Evolutionary conservation across 2,888 invertebrate species (phyloP).

Genomic region (Leucozona laternaria): DNA sequence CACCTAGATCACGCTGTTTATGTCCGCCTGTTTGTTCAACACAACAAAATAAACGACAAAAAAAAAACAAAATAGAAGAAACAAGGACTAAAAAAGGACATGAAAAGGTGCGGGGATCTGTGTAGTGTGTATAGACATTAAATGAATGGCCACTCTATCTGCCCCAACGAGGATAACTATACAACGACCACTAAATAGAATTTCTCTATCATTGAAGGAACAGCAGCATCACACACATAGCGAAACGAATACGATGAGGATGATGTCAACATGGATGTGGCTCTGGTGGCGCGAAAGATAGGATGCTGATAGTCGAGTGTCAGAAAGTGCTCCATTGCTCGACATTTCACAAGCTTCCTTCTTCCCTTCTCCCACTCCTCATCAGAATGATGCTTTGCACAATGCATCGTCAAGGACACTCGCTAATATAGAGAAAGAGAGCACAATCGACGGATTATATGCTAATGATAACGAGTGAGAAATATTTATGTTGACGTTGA

Average conservation of each 20-base stretch:
- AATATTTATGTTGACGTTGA: conserved; percentile 2
- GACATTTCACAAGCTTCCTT: background rate
- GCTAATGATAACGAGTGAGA: conserved; percentile 64
- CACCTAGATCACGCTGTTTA: conserved; percentile 42
- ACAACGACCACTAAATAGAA: conserved; percentile 32
- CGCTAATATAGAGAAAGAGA: conserved; percentile 12
- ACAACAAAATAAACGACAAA: background rate
- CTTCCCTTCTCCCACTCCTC: background rate
- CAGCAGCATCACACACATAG: background rate
- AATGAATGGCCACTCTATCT: conserved; percentile 57
- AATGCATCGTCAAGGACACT: conserved; percentile 57
- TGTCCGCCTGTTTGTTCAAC: conserved; percentile 12
- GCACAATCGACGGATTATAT: conserved; percentile 62
- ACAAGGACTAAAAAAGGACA: conserved; percentile 13
- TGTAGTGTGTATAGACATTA: conserved; percentile 16
- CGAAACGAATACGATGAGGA: background rate
- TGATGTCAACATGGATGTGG: conserved; percentile 43
- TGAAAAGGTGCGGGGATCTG: conserved; percentile 16
- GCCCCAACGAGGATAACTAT: conserved; percentile 23
- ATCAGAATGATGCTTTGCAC: background rate
- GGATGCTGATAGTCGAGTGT: conserved; percentile 44
- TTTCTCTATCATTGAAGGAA: conserved; percentile 25
- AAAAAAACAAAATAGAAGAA: background rate
- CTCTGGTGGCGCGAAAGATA: conserved; percentile 35
- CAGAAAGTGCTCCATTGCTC: conserved; percentile 39